Percentiles rank a stretch among this genome's conserved stretches.
phyloP scores from a whole-genome alignment of 1,140 invertebrate species.

The Trichonephila clavata region DNA sequence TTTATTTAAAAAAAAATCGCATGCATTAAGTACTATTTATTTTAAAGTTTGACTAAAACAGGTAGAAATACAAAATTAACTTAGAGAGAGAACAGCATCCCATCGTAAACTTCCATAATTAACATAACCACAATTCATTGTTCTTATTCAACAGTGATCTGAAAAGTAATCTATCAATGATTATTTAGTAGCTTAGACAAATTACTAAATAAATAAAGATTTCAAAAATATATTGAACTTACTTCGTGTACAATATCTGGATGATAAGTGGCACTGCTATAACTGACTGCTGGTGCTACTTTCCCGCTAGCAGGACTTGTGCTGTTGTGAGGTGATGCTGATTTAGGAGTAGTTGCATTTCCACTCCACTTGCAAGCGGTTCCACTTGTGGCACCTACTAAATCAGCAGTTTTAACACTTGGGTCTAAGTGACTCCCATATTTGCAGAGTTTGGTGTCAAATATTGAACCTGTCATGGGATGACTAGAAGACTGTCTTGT shows the following conservation, averaged over 20 bases:
- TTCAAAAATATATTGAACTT: not conserved
- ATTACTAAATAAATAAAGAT: no score
- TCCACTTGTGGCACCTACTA: constrained; percentile 21
- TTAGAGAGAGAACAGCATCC: no score
- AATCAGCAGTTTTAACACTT: constrained; percentile 40
- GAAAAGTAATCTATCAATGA: no score
- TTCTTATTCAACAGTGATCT: no score
- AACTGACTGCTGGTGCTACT: constrained; percentile 72
- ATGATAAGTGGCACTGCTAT: constrained; percentile 66
- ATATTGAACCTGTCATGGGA: constrained; percentile 63
- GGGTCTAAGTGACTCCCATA: constrained; percentile 49
- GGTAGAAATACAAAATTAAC: no score
- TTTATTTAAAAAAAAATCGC: no score
- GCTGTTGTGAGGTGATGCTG: constrained; percentile 66
- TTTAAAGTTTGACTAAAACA: no score
- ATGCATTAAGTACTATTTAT: no score
- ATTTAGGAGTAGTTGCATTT: constrained; percentile 63
- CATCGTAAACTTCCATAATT: no score
- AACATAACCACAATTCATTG: no score
- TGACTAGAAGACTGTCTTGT: constrained; percentile 59
- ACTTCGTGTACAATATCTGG: constrained; percentile 65
- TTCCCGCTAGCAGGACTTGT: constrained; percentile 74
- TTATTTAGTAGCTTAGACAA: no score
- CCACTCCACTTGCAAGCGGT: constrained; percentile 77
- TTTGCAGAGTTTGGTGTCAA: constrained; percentile 71